Evolutionary conservation across 2,113 vertebrate genomes (phyloP).

Genomic region (Todiramphus saurophagus): DNA sequence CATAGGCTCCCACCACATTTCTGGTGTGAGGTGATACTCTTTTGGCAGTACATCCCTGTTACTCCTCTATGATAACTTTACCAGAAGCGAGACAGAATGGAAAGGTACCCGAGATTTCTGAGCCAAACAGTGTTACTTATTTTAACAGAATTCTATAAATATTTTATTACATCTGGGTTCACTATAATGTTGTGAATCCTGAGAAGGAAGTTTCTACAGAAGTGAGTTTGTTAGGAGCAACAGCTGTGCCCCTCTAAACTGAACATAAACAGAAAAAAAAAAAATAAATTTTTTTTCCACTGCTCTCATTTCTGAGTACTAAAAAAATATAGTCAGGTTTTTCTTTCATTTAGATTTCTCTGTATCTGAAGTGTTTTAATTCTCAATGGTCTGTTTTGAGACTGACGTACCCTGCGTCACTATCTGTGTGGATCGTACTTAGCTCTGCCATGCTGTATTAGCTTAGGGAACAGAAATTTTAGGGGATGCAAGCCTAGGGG

Average conservation of each 20-base stretch:
- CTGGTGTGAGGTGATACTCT: background rate
- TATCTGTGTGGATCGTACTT: background rate
- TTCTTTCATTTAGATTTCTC: background rate
- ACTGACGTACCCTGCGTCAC: background rate
- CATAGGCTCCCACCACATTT: background rate
- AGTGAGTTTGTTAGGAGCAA: background rate
- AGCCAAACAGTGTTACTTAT: background rate
- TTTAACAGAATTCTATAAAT: slow-evolving; percentile 3
- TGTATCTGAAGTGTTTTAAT: background rate
- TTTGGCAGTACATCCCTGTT: background rate
- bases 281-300: background rate
- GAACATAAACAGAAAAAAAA: background rate
- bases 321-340: background rate
- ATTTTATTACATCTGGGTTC: background rate
- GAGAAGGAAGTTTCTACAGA: background rate
- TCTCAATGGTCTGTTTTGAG: background rate
- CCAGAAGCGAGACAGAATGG: background rate
- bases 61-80: background rate
- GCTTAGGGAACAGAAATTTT: background rate
- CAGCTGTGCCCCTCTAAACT: background rate
- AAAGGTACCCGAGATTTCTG: background rate
- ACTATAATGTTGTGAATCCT: background rate
- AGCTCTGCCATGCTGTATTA: background rate
- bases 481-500: background rate
- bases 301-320: background rate